Base-by-base conservation (phyloP, 2,888 invertebrate species). In the Callyntrura sp. region DNA sequence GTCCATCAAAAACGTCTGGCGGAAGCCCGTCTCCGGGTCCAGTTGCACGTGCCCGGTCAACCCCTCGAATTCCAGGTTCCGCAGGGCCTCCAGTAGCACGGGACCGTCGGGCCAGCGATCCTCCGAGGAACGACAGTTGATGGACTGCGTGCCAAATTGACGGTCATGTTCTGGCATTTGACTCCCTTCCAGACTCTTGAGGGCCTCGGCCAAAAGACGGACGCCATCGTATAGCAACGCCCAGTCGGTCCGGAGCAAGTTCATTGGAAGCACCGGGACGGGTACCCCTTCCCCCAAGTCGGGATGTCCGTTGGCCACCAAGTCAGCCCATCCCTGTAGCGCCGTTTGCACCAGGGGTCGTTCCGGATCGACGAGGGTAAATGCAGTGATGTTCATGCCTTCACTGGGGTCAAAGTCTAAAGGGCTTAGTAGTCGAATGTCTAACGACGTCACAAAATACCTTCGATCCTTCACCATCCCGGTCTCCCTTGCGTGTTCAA, bases 191-290 rank as follows among this genome's bases (percentile, higher is more conserved):
- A 98, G 95, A 94, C 98, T 98, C 94, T 98, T 97, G 82, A 99
- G 95, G 1, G 98, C 98, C 94, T 97, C 97, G 79, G 98, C 97
- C 94, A 99, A 98, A 93, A 99, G 96, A 95, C 98, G 97, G 81
- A 99, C 98, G 0, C 98, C 98, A 94, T 99, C 99, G 95, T 98
- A 99, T 97, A 99, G 98, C 90, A 99, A 95, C 0, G 99, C 99
- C 12, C 98, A 98, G 95, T 98, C 98, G 81, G 98, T 98, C 98
- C 98, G 94, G 8, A 78, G n/a, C 25, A 55, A 8, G 17, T 78
- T 78, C 3, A 28, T 78, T 0, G 28, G 25, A 6, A 78, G 17
- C 0, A 1, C 25, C 0, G 78, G 78, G 0, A 78, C 28, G 1
- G 51, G 12, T 1, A 25, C 28, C 25, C n/a, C 78, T n/a, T 25